Conservation (phyloP, 2,888 invertebrate genomes). For the Physocephala rufipes region DNA sequence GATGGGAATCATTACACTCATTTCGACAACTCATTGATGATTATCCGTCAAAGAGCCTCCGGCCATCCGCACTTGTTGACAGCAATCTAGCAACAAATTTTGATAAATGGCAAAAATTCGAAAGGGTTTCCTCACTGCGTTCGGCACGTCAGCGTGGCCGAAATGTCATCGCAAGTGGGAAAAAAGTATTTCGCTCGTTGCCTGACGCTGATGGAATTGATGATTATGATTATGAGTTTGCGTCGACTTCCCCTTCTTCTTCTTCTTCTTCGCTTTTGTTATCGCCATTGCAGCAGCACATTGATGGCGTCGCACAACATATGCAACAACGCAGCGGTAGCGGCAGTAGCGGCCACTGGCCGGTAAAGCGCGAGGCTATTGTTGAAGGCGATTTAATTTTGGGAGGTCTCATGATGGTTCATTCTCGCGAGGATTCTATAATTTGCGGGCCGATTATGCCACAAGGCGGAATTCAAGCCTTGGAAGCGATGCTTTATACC, state of each 20-base stretch:
- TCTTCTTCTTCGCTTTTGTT: no score
- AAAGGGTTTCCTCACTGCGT: constrained; percentile 45
- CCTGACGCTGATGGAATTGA: constrained; percentile 54
- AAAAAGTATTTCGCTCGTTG: constrained; percentile 58
- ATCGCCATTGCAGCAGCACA: constrained; percentile 31
- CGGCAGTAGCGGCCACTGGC: constrained; percentile 70
- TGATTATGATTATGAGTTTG: constrained; percentile 31
- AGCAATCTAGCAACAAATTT: constrained; percentile 7
- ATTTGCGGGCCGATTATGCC: constrained; percentile 91
- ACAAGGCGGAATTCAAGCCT: constrained; percentile 84
- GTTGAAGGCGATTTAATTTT: constrained; percentile 84
- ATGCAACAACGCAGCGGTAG: constrained; percentile 43
- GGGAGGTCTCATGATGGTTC: constrained; percentile 93
- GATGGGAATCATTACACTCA: constrained; percentile 16
- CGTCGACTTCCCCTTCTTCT: no score
- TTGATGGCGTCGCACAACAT: not conserved
- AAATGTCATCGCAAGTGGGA: constrained; percentile 40
- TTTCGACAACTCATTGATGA: constrained; percentile 10
- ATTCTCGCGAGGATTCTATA: constrained; percentile 80
- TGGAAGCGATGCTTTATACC: constrained; percentile 90
- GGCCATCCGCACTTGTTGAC: not conserved
- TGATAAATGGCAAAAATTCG: constrained; percentile 29
- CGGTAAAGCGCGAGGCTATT: constrained; percentile 81
- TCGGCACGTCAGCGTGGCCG: constrained; percentile 61
- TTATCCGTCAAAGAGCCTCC: not conserved